phyloP scores from a whole-genome alignment of 2,113 vertebrate species.

The Megaceryle maxima region DNA sequence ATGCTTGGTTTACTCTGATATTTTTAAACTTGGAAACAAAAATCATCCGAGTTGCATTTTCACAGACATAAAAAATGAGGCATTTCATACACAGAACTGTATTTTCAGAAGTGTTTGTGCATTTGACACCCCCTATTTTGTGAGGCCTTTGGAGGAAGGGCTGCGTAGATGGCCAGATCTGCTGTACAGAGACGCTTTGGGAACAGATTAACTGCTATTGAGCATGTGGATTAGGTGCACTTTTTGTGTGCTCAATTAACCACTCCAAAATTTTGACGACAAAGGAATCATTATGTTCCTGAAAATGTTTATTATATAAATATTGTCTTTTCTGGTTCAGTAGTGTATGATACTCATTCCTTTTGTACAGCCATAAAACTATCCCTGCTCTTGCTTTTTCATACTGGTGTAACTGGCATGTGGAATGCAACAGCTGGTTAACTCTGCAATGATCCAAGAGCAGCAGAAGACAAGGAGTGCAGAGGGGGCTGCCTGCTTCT shows the following conservation, averaged over 20 bases:
- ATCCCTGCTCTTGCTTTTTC: constrained; percentile 38
- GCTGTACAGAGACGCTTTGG: not conserved
- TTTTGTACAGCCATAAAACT: not conserved
- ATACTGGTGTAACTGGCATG: constrained; percentile 63
- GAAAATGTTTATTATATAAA: constrained; percentile 29
- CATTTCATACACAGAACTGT: rapidly evolving
- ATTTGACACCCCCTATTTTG: not conserved
- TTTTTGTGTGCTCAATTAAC: not conserved
- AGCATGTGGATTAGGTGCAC: not conserved
- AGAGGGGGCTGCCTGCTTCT: constrained; percentile 25
- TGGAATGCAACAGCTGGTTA: constrained; percentile 72
- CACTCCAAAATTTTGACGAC: not conserved
- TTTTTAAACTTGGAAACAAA: not conserved
- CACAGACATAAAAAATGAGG: not conserved
- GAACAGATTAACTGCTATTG: not conserved
- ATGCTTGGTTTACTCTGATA: rapidly evolving
- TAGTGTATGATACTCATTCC: not conserved
- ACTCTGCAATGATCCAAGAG: constrained; percentile 59
- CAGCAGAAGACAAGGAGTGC: constrained; percentile 63
- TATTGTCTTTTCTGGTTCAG: constrained; percentile 47
- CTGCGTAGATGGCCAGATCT: not conserved
- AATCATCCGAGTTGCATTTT: not conserved
- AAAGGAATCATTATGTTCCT: not conserved
- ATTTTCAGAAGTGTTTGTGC: not conserved
- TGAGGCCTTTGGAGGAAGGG: not conserved